Percentiles rank a stretch among this genome's conserved stretches.
Evolutionary conservation across 2,113 vertebrate species (phyloP).

Genomic region (Melanerpes aurifrons): DNA sequence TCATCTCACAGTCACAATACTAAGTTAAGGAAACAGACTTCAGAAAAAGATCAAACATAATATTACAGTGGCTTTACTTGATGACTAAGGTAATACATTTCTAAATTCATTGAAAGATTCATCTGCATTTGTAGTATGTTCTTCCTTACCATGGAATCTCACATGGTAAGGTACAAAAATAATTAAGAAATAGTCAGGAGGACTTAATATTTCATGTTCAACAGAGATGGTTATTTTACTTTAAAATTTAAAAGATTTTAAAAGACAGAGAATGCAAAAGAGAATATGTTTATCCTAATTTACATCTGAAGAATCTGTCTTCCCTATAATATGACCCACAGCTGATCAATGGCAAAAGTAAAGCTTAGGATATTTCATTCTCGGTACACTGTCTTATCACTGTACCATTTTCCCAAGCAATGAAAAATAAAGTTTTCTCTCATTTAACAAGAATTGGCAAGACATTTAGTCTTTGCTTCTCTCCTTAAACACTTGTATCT

Average conservation of each 20-base stretch:
- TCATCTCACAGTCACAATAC: not conserved
- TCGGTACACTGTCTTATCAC: not conserved
- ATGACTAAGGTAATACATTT: not conserved
- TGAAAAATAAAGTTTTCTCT: not conserved
- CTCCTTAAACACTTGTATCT: not conserved
- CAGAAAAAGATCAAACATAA: not conserved
- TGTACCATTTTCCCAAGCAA: not conserved
- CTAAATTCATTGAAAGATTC: not conserved
- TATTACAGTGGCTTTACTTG: not conserved
- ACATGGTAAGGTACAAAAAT: not conserved
- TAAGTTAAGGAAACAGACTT: not conserved
- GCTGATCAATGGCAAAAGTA: not conserved
- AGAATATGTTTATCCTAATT: not conserved
- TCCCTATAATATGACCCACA: not conserved
- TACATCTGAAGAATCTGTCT: not conserved
- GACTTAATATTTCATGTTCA: not conserved
- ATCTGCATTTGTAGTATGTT: not conserved
- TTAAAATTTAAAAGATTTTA: too few species aligned
- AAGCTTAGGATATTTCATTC: not conserved
- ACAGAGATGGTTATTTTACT: not conserved
- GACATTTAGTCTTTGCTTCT: not conserved
- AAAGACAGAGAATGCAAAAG: not conserved
- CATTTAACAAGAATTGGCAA: not conserved
- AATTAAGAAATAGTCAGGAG: not conserved
- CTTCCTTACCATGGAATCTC: not conserved